Base-by-base conservation (phyloP, 2,888 invertebrate genomes). In the Eubasilissa splendida region DNA sequence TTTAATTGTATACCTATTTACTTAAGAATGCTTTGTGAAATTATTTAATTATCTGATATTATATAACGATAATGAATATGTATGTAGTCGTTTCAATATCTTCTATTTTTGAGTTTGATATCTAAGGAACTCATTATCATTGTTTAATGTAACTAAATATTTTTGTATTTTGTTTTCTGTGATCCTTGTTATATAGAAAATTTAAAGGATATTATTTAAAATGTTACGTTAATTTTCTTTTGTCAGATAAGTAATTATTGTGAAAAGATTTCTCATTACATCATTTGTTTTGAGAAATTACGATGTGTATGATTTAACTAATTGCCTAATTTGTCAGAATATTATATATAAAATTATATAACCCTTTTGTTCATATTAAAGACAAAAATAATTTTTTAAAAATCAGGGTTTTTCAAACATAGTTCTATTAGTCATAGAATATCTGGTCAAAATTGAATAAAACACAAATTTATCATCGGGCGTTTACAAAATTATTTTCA, bases 341-440 rank as follows among this genome's bases (percentile, higher is more conserved):
- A 33, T 31, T 33, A 68, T 68, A 68, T 12, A n/a, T 50, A 22
- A 33, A 68, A 50, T 42, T 68, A 52, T 56, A 54, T 71, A 71
- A 54, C 10, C 11, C 22, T 50, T 53, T 53, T 54, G n/a, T 31
- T 71, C 22, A 70, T 33, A 58, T 33, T 9, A 59, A 70, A 73
- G 73, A 63, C 42, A 77, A 70, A 73, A 53, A 22, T 31, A 63
- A 78, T 73, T 78, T 77, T 54, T 53, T 50, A 76, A 68, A 76
- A 14, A 82, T 76, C 82, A 81, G 81, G 81, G 81, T 81, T 79
- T 82, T 81, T 77, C 56, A 42, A 42, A 42, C 42, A 70, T 33
- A 79, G 66, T 31, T 68, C 76, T 80, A 63, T 80, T 82, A 82
- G 82, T 82, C 82, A 82, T 77, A 79, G 33, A 56, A n/a, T 59